These are phyloP conservation scores for Netelia fuscicornis DNA, from an alignment of 2,888 invertebrate species.

Conservation along the genomic window DNA sequence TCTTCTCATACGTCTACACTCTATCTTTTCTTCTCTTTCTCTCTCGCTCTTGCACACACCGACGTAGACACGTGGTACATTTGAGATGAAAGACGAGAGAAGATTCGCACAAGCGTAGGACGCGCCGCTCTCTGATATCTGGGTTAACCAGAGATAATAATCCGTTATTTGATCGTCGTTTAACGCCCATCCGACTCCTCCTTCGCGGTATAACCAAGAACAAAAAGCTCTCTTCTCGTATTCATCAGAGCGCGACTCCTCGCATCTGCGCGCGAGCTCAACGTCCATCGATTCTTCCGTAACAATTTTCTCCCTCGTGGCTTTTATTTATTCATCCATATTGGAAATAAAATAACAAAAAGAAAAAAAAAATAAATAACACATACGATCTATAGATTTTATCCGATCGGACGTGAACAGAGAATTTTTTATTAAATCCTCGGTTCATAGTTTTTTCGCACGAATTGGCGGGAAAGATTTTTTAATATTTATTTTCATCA, in stretches of 20 bases:
- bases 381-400: background rate
- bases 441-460: constrained; percentile 13
- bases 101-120: constrained; percentile 48
- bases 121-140: constrained; percentile 66
- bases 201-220: constrained; percentile 35
- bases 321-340: constrained; percentile 27
- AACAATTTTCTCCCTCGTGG: constrained; percentile 1
- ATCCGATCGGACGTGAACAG: constrained; percentile 8
- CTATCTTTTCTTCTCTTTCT: background rate
- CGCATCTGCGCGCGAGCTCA: background rate
- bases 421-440: constrained; percentile 31
- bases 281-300: constrained; percentile 38
- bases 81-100: constrained; percentile 3
- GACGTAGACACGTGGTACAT: background rate
- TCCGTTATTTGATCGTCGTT: constrained; percentile 73
- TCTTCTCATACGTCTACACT: constrained; percentile 23
- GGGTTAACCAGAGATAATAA: constrained; percentile 72
- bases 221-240: constrained; percentile 24
- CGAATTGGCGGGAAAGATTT: background rate
- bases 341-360: constrained; percentile 6
- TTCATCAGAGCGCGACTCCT: constrained; percentile 44
- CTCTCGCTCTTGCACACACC: constrained; percentile 29
- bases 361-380: background rate
- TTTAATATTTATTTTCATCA: constrained; percentile 49
- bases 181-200: constrained; percentile 68